Evolutionary conservation across 2,797 vertebrate genomes (phyloP), one percentile per base, ranked within the genome.

Genomic region (Eupleurogrammus muticus): DNA sequence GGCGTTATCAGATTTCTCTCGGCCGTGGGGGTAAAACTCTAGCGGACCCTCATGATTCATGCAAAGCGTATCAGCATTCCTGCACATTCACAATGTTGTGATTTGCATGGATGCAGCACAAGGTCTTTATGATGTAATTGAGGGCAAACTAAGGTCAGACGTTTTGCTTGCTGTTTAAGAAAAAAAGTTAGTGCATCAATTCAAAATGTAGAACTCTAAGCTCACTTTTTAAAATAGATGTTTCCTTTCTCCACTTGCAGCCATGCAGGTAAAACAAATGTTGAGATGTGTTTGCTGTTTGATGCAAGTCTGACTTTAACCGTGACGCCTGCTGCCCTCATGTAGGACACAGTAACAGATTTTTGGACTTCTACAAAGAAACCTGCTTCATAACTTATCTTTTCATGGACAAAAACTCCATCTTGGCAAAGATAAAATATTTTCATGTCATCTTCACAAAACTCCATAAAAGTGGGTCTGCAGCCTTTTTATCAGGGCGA

Each of bases 361-460:
- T 73, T 63, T 65, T 85, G 81, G 83, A 82, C 44, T 9, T 55
- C 20, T 10, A 75, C 73, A 82, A 67, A 12, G 44, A 66, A 75
- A 72, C 64, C 76, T 68, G 62, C 74, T 53, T 44, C 34, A 32
- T 52, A 21, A 1, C 19, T 42, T 67, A 17, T 63, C 50, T 24
- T 17, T 56, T 23, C 32, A 54, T 44, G 5, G 71, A 73, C 78
- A 81, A 80, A 67, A 67, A 59, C 69, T 76, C 14, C 44, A 49
- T 59, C 61, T 74, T 77, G 63, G 68, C 77, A 81, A 16, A 0
- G 0, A 52, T 28, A 1, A 67, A 63, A 63, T 57, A 58, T 72
- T 85, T 66, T 51, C 47, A 35, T 11, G 38, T 6, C 52, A 51
- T 64, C 73, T 55, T 81, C 52, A 21, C 38, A 54, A 74, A n/a